phyloP scores from a whole-genome alignment of 2,113 vertebrate genomes.

The Ranitomeya variabilis region DNA sequence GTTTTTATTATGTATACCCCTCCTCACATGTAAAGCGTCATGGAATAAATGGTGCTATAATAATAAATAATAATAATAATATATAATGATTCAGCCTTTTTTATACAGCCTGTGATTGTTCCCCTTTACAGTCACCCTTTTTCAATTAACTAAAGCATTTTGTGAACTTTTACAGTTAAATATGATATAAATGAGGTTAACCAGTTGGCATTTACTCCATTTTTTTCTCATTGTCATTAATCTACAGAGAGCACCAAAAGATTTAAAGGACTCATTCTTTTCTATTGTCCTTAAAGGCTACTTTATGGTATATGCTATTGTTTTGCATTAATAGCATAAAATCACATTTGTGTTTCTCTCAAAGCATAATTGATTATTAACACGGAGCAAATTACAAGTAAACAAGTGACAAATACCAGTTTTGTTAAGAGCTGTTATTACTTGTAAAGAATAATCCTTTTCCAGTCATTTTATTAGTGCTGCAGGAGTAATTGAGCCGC shows the following conservation, averaged over 20 bases:
- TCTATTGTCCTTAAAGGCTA: neutral
- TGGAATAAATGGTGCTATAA: too few species aligned
- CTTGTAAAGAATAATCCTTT: neutral
- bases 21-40: too few species aligned
- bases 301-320: neutral
- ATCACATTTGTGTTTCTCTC: neutral
- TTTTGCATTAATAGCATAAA: neutral
- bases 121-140: too few species aligned
- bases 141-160: too few species aligned
- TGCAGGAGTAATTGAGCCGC: neutral
- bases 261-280: neutral
- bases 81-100: too few species aligned
- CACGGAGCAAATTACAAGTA: neutral
- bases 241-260: neutral
- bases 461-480: neutral
- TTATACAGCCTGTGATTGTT: too few species aligned
- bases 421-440: neutral
- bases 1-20: too few species aligned
- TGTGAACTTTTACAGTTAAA: too few species aligned
- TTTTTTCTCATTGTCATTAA: neutral
- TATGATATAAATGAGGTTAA: too few species aligned
- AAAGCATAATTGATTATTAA: neutral
- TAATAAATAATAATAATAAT: too few species aligned
- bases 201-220: too few species aligned
- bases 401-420: neutral